These are phyloP conservation scores for Piscicola geometra DNA, from an alignment of 2,888 invertebrate genomes.

Conservation along the genomic window DNA sequence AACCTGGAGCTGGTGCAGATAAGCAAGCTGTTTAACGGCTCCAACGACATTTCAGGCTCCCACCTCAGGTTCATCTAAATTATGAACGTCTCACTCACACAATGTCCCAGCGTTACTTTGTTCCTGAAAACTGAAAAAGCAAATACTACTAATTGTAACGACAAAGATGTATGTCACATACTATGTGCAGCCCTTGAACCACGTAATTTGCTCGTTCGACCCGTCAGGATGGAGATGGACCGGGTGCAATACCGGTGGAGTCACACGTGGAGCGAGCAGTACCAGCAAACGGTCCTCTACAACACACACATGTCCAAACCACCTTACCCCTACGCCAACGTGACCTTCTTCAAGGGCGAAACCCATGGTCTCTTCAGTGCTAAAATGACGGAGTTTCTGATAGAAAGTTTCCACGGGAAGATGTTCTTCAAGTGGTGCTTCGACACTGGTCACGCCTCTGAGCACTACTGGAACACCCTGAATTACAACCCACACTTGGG, in stretches of 20 bases:
- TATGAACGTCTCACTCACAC: no score
- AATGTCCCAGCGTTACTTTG: no score
- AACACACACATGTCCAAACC: conserved; percentile 40
- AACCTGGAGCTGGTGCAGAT: conserved; percentile 52
- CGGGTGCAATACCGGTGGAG: conserved; percentile 43
- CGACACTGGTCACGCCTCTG: conserved; percentile 51
- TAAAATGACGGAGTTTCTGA: conserved; percentile 49
- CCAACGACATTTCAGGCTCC: conserved; percentile 51
- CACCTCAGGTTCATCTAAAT: conserved; percentile 39
- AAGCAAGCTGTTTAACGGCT: conserved; percentile 50
- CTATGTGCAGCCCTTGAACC: no score
- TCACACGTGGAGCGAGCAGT: conserved; percentile 44
- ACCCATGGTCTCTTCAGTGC: conserved; percentile 51
- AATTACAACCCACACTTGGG: conserved; percentile 48
- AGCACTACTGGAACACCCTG: conserved; percentile 54
- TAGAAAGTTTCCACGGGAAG: conserved; percentile 46
- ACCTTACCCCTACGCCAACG: conserved; percentile 41
- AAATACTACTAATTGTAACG: no score
- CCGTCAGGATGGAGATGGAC: conserved; percentile 42
- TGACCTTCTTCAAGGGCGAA: conserved; percentile 48
- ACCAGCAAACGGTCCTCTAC: conserved; percentile 45
- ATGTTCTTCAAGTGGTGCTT: conserved; percentile 51
- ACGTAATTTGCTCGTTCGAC: no score
- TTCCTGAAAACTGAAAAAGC: no score
- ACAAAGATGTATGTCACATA: no score